phyloP scores from a whole-genome alignment of 2,113 vertebrate species.

The Excalfactoria chinensis region DNA sequence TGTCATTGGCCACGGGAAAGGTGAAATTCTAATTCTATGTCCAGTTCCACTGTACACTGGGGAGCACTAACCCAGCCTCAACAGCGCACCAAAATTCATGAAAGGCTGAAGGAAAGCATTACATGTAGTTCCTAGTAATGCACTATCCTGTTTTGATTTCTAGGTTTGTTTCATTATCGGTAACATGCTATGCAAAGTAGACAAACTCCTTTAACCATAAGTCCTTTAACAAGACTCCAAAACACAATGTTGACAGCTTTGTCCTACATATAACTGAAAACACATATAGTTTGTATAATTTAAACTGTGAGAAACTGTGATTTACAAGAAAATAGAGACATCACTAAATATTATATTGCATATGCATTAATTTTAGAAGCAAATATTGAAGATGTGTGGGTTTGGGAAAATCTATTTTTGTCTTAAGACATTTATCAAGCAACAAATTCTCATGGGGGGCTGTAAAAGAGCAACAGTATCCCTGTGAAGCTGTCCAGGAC shows the following conservation, averaged over 20 bases:
- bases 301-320: neutral
- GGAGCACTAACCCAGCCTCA: neutral
- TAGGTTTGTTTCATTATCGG: neutral
- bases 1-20: neutral
- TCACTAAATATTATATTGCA: neutral
- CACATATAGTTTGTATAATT: neutral
- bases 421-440: neutral
- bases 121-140: neutral
- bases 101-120: neutral
- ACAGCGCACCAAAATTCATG: neutral
- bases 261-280: constrained; percentile 13
- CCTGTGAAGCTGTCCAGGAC: neutral
- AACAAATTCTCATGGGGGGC: neutral
- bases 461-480: neutral
- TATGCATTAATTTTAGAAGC: neutral
- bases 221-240: constrained; percentile 29
- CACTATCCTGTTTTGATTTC: neutral
- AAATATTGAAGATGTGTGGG: rapidly evolving
- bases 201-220: neutral
- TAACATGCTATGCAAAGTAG: neutral
- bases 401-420: neutral
- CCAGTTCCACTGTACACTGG: neutral
- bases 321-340: neutral
- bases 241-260: neutral
- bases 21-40: neutral